phyloP scores from a whole-genome alignment of 2,113 vertebrate species.

The Canis aureus region DNA sequence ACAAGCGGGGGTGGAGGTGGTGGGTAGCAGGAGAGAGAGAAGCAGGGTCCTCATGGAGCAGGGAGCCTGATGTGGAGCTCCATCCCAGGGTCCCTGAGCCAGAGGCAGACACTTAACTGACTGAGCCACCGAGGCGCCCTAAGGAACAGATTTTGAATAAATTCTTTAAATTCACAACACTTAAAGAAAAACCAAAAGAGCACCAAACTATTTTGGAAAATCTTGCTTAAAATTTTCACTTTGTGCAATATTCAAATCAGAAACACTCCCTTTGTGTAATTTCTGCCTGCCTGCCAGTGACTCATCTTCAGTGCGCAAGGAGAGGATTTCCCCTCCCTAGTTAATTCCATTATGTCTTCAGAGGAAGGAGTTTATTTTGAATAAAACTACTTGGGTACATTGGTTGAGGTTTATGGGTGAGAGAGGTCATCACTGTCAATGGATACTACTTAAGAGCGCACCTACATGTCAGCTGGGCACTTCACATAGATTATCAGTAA shows the following conservation, averaged over 20 bases:
- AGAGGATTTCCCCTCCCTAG: neutral
- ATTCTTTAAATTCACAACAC: too few species aligned
- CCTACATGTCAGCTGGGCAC: neutral
- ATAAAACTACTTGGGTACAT: neutral
- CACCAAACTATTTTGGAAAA: too few species aligned
- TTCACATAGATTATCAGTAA: neutral
- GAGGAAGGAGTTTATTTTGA: neutral
- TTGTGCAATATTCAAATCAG: neutral
- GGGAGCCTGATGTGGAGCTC: too few species aligned
- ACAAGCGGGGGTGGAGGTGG: too few species aligned
- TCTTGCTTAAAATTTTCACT: neutral
- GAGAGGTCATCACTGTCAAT: neutral
- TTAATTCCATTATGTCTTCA: slow-evolving; percentile 7
- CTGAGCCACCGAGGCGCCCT: too few species aligned
- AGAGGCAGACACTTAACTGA: too few species aligned
- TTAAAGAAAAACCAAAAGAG: too few species aligned
- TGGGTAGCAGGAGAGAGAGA: too few species aligned
- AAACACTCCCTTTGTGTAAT: neutral
- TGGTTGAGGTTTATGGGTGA: neutral
- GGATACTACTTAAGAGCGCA: neutral
- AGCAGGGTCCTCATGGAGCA: too few species aligned
- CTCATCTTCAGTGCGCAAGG: too few species aligned
- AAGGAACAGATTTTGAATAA: too few species aligned
- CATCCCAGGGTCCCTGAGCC: too few species aligned
- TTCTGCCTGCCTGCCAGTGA: neutral